Evolutionary conservation across 2,888 invertebrate genomes (phyloP), one percentile per base, ranked within the genome.

Genomic region (Cheilosia scutellata): DNA sequence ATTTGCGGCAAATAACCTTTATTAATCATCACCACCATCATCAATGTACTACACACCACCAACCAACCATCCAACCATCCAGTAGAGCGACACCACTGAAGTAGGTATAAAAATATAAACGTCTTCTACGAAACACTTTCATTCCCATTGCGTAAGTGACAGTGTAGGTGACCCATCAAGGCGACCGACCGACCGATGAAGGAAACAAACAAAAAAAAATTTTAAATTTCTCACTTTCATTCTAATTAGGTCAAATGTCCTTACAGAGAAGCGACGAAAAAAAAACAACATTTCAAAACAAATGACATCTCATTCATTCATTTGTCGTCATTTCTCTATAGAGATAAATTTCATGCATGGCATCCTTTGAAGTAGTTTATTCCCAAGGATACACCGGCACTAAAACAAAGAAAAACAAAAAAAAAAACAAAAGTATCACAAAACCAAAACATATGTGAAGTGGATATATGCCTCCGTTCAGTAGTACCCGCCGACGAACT

Each of bases 201-300:
- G 42, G 66, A 11, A 53, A 27, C 13, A 29, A 33, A 55, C 16
- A 55, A 62, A 44, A 25, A 3, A 37, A 37, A 37, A 1, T 37
- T 11, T 4, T 11, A 37, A 37, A 58, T 16, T 51, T 37, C 51
- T 53, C 65, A 82, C 70, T 77, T 66, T 82, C 65, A 63, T 68
- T 83, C 75, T 84, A 84, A 84, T 84, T 84, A 84, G 84, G 79
- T 80, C 84, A 80, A 60, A 65, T 75, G 80, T 80, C 84, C 70
- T 66, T 27, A 57, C 63, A 9, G 20, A 9, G 5, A 16, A 9
- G 33, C 31, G 20, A 27, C 42, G 7, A 44, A 31, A 16, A 20
- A 27, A 47, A 51, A 40, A 68, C 13, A 49, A 47, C 29, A 49
- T 33, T 33, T 33, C n/a, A 55, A 37, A 82, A 75, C 57, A 71